Base-by-base conservation (phyloP, 1,140 invertebrate genomes). In the Telenomus remus region DNA sequence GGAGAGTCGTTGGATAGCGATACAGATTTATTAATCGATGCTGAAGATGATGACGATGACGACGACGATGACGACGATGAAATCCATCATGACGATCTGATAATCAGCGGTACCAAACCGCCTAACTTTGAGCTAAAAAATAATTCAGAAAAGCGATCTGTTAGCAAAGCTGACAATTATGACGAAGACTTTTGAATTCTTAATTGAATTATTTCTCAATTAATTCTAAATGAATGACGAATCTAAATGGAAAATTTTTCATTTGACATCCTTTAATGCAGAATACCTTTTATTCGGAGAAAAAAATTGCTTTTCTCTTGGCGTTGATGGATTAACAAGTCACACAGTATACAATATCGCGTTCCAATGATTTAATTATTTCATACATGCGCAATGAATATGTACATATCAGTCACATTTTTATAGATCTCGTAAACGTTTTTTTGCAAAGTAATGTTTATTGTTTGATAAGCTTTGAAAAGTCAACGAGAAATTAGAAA, bases 11-110 rank as follows among this genome's bases (percentile, higher is more conserved):
- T 89, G 0, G 89, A 89, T 44, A 89, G 88, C 37, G 89, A 90
- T 60, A 89, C 87, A 8, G 89, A 90, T 79, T 80, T 90, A 44
- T 80, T 89, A 37, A 86, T 90, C 13, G 89, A 89, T 60, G 88
- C 87, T 5, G 86, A 88, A 63, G 79, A 87, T 10, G 87, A 88
- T 11, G 86, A 87, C 14, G 86, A 87, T 27, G 83, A 87, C 11
- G 85, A 87, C 1, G 89, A 89, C 12, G 87, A 85, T n/a, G 83
- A 85, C 12, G 78, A 80, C 12, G 78, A 81, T 33, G 79, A 82
- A 8, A 73, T 27, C 1, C 1, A 27, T 27, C 19, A 78, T 48
- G 79, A 80, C 43, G 81, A 86, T 66, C 33, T 88, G 5, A 65
- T 79, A 8, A 84, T 84, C 13, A 72, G 37, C 34, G 35, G 65